phyloP scores from a whole-genome alignment of 2,797 vertebrate genomes.

The Ceryle rudis region DNA sequence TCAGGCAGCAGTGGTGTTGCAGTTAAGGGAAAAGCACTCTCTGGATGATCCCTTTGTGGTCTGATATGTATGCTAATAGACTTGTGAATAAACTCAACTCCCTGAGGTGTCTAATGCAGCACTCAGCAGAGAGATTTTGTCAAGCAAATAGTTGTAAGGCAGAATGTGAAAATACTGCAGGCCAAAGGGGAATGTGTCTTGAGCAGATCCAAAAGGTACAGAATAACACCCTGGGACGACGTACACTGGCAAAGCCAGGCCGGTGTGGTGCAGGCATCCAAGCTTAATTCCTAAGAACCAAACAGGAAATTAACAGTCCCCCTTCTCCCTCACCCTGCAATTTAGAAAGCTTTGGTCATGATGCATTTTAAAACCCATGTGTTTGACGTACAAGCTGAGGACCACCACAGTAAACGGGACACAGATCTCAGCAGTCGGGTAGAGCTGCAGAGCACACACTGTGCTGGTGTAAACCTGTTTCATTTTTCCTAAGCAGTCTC shows the following conservation, averaged over 20 bases:
- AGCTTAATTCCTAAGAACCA: background rate
- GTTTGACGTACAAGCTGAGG: background rate
- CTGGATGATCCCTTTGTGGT: background rate
- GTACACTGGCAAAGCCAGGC: background rate
- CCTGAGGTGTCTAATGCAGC: background rate
- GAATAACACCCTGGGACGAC: background rate
- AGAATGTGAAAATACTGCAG: background rate
- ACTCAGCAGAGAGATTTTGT: background rate
- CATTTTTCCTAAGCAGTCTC: background rate
- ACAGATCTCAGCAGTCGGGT: background rate
- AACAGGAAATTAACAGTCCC: slow-evolving; percentile 18
- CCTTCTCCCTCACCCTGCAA: background rate
- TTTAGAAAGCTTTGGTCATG: background rate
- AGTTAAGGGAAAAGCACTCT: background rate
- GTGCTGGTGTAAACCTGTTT: background rate
- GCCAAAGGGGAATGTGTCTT: background rate
- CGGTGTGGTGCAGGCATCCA: background rate
- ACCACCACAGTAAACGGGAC: background rate
- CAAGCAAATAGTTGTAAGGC: background rate
- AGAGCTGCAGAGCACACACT: background rate
- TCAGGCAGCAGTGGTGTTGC: background rate
- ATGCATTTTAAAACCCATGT: background rate
- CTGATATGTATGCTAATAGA: background rate
- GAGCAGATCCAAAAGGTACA: background rate
- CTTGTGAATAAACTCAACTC: background rate